Evolutionary conservation across 2,797 vertebrate genomes (phyloP).

Genomic region (Gymnothorax reevesii): DNA sequence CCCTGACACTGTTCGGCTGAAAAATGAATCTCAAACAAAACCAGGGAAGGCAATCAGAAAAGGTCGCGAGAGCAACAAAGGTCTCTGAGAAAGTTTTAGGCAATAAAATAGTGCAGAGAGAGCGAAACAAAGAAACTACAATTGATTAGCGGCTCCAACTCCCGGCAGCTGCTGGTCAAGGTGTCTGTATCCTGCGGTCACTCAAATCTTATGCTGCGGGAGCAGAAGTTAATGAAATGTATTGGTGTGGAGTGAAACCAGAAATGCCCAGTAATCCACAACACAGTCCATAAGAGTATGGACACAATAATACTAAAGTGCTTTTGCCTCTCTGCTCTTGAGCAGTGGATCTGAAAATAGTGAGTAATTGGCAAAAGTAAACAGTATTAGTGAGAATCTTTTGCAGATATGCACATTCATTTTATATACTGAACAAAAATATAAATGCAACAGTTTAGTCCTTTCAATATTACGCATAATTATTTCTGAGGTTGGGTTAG

Average conservation of each 20-base stretch:
- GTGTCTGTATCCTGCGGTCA: not conserved
- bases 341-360: no score
- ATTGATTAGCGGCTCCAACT: not conserved
- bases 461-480: no score
- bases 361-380: no score
- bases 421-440: no score
- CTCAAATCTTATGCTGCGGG: not conserved
- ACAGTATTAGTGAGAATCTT: no score
- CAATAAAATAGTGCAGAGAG: not conserved
- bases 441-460: no score
- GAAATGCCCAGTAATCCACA: not conserved
- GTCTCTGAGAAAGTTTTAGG: not conserved
- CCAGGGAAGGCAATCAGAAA: not conserved
- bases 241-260: not conserved
- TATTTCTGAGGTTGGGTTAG: no score
- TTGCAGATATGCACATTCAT: no score
- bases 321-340: no score
- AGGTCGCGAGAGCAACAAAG: not conserved
- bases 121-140: not conserved
- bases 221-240: not conserved
- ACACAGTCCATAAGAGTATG: no score
- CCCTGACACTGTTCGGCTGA: not conserved
- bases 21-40: not conserved
- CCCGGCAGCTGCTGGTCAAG: not conserved
- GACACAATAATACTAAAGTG: no score